These are phyloP conservation scores for Drosophila varians DNA, from an alignment of 1,140 invertebrate species.

Conservation along the genomic window DNA sequence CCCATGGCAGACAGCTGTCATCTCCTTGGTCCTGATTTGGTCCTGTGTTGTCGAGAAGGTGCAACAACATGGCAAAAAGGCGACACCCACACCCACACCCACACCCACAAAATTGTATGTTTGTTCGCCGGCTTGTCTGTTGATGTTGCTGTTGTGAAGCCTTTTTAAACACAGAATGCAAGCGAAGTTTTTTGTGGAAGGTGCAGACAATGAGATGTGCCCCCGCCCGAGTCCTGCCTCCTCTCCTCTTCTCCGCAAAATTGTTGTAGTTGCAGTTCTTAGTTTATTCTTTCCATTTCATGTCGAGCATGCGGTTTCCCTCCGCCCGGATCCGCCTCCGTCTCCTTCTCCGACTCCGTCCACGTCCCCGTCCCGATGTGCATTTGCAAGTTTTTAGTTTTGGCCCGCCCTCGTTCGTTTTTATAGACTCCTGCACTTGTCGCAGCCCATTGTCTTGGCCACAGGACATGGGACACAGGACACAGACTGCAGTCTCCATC, in stretches of 20 bases:
- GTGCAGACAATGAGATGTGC: conserved; percentile 61
- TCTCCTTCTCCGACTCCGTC: too few relatives aligned
- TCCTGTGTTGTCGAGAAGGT: conserved; percentile 13
- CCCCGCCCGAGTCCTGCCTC: not conserved
- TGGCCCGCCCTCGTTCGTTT: conserved; percentile 43
- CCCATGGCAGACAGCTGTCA: conserved; percentile 28
- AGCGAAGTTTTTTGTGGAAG: conserved; percentile 26
- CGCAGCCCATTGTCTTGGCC: conserved; percentile 75
- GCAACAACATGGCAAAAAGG: conserved; percentile 17
- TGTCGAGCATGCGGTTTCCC: conserved; percentile 62
- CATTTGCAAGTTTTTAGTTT: conserved; percentile 69
- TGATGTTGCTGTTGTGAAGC: conserved; percentile 24
- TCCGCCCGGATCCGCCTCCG: not conserved
- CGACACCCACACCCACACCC: conserved; percentile 8
- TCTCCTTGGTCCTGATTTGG: not conserved
- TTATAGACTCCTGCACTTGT: conserved; percentile 76
- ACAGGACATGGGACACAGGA: conserved; percentile 17
- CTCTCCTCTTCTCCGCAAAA: too few relatives aligned
- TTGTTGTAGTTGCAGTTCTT: conserved; percentile 56
- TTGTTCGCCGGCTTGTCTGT: conserved; percentile 45
- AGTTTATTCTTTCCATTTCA: conserved; percentile 59
- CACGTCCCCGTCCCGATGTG: too few relatives aligned
- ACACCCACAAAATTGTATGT: conserved; percentile 35
- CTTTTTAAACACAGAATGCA: conserved; percentile 37
- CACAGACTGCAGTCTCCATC: conserved; percentile 4